Evolutionary conservation across 2,888 invertebrate species (phyloP).

Genomic region (Baronia brevicornis): DNA sequence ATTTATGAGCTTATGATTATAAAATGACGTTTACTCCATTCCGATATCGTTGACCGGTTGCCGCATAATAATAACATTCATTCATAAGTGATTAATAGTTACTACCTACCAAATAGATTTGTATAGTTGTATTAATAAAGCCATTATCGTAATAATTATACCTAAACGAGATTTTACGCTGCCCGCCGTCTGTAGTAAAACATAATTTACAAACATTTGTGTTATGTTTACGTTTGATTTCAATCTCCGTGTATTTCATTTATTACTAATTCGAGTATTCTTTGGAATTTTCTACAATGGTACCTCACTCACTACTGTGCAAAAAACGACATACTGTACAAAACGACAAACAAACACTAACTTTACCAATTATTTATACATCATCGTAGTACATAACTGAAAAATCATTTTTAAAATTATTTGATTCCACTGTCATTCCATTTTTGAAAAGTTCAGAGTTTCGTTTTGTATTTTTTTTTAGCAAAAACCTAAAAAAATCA

Average conservation of each 20-base stretch:
- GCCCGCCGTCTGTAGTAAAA: conserved; percentile 56
- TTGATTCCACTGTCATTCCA: no score
- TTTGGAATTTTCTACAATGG: conserved; percentile 4
- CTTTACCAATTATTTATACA: no score
- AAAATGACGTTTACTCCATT: conserved; percentile 69
- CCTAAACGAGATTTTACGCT: conserved; percentile 67
- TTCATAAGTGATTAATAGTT: conserved; percentile 68
- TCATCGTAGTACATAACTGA: no score
- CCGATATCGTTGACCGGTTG: conserved; percentile 68
- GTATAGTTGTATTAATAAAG: conserved; percentile 58
- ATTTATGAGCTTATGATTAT: conserved; percentile 74
- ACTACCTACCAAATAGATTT: conserved; percentile 69
- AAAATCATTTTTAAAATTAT: no score
- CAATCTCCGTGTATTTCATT: conserved; percentile 17
- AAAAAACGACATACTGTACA: not conserved
- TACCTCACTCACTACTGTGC: not conserved
- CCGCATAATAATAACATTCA: conserved; percentile 65
- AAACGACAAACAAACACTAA: conserved; percentile 13
- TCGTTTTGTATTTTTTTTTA: no score
- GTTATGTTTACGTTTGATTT: conserved; percentile 27
- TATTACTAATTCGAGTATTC: no score
- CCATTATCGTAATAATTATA: conserved; percentile 67
- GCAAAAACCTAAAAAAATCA: no score
- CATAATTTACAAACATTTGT: conserved; percentile 50
- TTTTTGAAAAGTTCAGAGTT: no score